These are phyloP conservation scores for Episyrphus balteatus DNA, from an alignment of 1,140 invertebrate genomes.

Conservation along the genomic window DNA sequence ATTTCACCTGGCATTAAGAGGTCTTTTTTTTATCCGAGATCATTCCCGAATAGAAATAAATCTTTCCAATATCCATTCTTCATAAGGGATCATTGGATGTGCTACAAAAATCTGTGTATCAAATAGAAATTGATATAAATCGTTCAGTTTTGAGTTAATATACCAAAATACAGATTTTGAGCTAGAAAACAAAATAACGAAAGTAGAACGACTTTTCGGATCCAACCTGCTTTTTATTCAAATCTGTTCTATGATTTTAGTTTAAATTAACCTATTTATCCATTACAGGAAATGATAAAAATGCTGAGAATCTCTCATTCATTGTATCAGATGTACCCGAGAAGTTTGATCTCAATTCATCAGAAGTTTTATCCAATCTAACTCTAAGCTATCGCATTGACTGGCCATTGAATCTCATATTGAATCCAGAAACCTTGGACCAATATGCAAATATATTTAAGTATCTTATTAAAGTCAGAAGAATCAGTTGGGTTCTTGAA, in stretches of 20 bases:
- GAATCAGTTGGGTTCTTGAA: conserved; percentile 59
- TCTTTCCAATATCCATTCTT: no score
- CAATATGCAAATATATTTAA: conserved; percentile 63
- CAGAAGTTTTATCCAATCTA: conserved; percentile 52
- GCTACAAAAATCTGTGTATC: no score
- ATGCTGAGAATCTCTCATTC: conserved; percentile 46
- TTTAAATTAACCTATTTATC: background rate
- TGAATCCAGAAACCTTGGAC: conserved; percentile 52
- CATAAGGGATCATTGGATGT: no score
- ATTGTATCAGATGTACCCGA: conserved; percentile 44
- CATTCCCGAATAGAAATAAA: no score
- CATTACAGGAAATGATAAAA: conserved; percentile 39
- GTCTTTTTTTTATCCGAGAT: no score
- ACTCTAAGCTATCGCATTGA: conserved; percentile 54
- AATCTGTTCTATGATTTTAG: no score
- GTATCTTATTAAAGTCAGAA: conserved; percentile 59
- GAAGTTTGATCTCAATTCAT: conserved; percentile 47
- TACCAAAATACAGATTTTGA: no score
- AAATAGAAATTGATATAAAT: no score
- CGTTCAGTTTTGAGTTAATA: no score
- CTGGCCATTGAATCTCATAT: conserved; percentile 67
- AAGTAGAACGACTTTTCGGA: no score
- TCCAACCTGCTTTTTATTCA: background rate
- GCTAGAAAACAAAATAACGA: no score
- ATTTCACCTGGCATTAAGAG: no score